These are phyloP conservation scores for Lagopus muta DNA, from an alignment of 2,113 vertebrate genomes.

Conservation along the genomic window DNA sequence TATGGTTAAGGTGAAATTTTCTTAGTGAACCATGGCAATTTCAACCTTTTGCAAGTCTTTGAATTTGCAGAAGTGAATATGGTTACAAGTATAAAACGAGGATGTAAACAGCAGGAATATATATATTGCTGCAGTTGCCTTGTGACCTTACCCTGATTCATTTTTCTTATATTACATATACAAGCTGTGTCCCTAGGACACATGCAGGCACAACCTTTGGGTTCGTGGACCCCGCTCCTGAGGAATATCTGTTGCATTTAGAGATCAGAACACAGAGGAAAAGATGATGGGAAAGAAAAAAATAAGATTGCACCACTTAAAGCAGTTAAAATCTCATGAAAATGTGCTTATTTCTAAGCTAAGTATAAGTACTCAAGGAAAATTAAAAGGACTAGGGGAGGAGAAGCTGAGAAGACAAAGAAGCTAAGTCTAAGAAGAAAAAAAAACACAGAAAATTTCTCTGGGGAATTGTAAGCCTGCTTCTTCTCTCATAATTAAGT, in stretches of 20 bases:
- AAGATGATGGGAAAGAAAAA: neutral
- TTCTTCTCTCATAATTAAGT: slow-evolving; percentile 52
- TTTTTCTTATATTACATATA: neutral
- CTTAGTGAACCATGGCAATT: neutral
- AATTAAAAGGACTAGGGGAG: slow-evolving; percentile 31
- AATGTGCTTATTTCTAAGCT: slow-evolving; percentile 5
- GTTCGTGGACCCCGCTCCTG: neutral
- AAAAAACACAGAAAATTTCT: slow-evolving; percentile 13
- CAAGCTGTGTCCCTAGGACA: neutral
- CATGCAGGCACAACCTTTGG: neutral
- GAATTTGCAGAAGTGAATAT: neutral
- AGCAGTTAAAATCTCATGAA: neutral
- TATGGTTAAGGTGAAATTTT: neutral
- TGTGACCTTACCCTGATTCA: neutral
- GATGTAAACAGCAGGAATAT: neutral
- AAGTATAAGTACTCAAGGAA: slow-evolving; percentile 39
- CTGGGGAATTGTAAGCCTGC: slow-evolving; percentile 50
- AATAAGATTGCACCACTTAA: neutral
- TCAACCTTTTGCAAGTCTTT: neutral
- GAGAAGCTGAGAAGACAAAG: slow-evolving; percentile 39
- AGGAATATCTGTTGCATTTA: neutral
- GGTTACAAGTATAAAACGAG: neutral
- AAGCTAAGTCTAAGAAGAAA: slow-evolving; percentile 4
- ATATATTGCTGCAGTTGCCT: neutral
- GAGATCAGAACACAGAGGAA: neutral